Conservation (phyloP, 1,140 invertebrate species). For the Acromyrmex charruanus region DNA sequence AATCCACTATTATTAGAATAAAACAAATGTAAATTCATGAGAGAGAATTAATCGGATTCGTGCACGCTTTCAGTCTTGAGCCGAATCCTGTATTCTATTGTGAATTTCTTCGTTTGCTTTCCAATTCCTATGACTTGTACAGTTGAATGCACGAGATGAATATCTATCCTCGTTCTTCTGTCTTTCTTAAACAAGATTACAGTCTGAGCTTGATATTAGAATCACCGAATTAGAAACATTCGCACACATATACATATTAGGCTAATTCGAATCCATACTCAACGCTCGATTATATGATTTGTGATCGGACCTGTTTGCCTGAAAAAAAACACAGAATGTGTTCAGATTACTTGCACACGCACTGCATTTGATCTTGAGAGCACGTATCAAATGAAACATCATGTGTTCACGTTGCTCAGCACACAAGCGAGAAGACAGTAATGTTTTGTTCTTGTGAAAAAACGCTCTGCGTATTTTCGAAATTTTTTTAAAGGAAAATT, state of each 20-base stretch:
- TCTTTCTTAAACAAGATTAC: slow-evolving; percentile 26
- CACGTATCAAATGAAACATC: slow-evolving; percentile 49
- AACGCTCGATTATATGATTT: slow-evolving; percentile 52
- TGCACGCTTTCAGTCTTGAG: slow-evolving; percentile 26
- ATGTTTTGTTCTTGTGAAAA: slow-evolving; percentile 16
- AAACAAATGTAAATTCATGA: background rate
- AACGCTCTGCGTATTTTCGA: background rate
- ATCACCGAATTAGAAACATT: slow-evolving; percentile 33
- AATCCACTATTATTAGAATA: background rate
- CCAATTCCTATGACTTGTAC: slow-evolving; percentile 18
- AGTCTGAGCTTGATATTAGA: slow-evolving; percentile 9
- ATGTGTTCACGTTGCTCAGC: slow-evolving; percentile 32
- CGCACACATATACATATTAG: background rate
- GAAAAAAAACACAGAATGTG: slow-evolving; percentile 62
- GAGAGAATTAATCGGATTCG: slow-evolving; percentile 19
- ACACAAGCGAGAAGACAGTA: slow-evolving; percentile 31
- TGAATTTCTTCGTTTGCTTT: slow-evolving; percentile 7
- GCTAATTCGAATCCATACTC: slow-evolving; percentile 33
- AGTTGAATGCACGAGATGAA: slow-evolving; percentile 52
- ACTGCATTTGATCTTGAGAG: slow-evolving; percentile 73
- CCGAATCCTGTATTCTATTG: background rate
- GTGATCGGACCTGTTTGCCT: slow-evolving; percentile 49
- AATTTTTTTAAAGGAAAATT: background rate
- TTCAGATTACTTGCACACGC: slow-evolving; percentile 74
- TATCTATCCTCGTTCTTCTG: background rate